Evolutionary conservation across 2,888 invertebrate genomes (phyloP).

Genomic region (Mamestra brassicae): DNA sequence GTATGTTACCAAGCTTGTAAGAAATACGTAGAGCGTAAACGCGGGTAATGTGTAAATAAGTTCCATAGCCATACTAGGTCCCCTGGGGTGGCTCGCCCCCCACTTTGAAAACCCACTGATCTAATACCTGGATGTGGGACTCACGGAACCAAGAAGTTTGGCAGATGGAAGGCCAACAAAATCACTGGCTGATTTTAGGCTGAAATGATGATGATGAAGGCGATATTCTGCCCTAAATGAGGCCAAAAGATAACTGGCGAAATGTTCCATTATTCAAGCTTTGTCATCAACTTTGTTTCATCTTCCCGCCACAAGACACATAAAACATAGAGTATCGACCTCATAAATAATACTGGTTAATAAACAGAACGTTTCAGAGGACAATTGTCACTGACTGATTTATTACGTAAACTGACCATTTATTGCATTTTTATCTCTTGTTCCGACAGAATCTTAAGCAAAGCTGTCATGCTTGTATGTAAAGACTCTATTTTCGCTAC

Average conservation of each 20-base stretch:
- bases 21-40: too few species aligned
- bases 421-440: constrained; percentile 24
- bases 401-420: constrained; percentile 26
- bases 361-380: constrained; percentile 17
- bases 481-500: constrained; percentile 5
- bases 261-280: background rate
- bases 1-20: too few species aligned
- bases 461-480: background rate
- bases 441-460: constrained; percentile 7
- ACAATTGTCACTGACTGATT: constrained; percentile 48
- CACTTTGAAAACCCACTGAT: too few species aligned
- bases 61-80: too few species aligned
- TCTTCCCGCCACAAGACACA: constrained; percentile 5
- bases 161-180: too few species aligned
- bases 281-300: background rate
- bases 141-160: too few species aligned
- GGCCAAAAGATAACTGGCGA: background rate
- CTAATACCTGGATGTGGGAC: too few species aligned
- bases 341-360: constrained; percentile 32
- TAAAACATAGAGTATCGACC: constrained; percentile 42
- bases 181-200: too few species aligned
- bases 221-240: too few species aligned
- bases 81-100: too few species aligned
- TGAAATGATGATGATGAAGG: too few species aligned
- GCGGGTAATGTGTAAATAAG: too few species aligned